Evolutionary conservation across 2,113 vertebrate species (phyloP), one percentile per base, ranked within the genome.

Genomic region (Boleophthalmus pectinirostris): DNA sequence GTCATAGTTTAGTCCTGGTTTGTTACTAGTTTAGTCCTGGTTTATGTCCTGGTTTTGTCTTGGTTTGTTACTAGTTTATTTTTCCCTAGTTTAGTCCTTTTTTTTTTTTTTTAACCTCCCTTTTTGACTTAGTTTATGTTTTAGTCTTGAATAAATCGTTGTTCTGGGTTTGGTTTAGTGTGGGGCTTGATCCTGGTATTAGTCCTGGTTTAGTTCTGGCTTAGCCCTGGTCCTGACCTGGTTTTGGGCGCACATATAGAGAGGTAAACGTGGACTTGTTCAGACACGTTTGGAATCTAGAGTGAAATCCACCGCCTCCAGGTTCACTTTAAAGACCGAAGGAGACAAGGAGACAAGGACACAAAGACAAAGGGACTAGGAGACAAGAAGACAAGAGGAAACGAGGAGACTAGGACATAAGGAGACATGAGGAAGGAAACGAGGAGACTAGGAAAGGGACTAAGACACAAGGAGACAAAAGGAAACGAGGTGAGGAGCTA

Each of bases 281-380:
- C 5, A 12, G 61, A 64, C 61, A 12, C n/a, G 61, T 38, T n/a
- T 64, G 61, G 61, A 64, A 64, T 64, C 61, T 64, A 10, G 33
- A 64, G 33, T 20, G 29, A 33, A 29, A 64, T 64, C 61, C 61
- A 12, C 33, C 61, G 61, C 61, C 61, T 64, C 15, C 61, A 64
- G 61, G 29, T 38, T 64, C 33, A 38, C 33, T 35, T 64, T 64
- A 64, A 0, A 64, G 33, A 38, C 1, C 16, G 12, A 38, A 35
- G 33, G 61, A 12, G 8, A 64, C 29, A 18, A 64, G 29, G 60
- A 63, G 29, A 11, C 16, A 20, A 10, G 29, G 18, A 29, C 29
- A 29, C 4, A 29, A 29, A 29, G 29, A 29, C 2, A 4, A 20
- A 33, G 60, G 29, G 15, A 16, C 14, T 43, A 43, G 38, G 38